Conservation (phyloP, 2,888 invertebrate genomes). For the Morpho achilles region DNA sequence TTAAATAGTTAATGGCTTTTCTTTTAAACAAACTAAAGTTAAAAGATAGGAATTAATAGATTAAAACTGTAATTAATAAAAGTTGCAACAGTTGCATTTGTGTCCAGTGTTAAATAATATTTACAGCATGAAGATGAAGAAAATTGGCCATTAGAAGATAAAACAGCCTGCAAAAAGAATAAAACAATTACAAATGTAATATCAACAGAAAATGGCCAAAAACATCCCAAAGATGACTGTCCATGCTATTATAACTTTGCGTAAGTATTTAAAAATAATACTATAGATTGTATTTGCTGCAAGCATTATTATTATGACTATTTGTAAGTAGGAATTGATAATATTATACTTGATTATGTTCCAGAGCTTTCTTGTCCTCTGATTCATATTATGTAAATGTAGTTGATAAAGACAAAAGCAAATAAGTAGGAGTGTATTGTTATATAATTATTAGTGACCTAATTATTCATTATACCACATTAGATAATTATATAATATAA, state of each 20-base stretch:
- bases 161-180: conserved; percentile 48
- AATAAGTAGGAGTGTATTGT: not conserved
- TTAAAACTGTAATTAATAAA: not conserved
- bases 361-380: no score
- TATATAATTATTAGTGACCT: no score
- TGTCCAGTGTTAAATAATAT: not conserved
- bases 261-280: conserved; percentile 15
- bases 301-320: no score
- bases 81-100: not conserved
- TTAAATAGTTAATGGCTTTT: not conserved
- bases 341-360: no score
- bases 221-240: conserved; percentile 61
- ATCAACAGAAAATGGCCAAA: conserved; percentile 44
- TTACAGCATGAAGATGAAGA: conserved; percentile 70
- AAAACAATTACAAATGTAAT: conserved; percentile 48
- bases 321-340: not conserved
- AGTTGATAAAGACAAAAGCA: not conserved
- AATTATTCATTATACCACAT: no score
- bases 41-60: not conserved
- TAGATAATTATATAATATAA: no score
- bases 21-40: not conserved
- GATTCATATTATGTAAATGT: no score
- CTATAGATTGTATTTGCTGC: not conserved
- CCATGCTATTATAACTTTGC: conserved; percentile 73
- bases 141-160: conserved; percentile 62